A percentile compares a stretch with the other conserved stretches of the same genome.
These are phyloP conservation scores for Elaphurus davidianus DNA, from an alignment of 2,113 vertebrate genomes.

Conservation along the genomic window DNA sequence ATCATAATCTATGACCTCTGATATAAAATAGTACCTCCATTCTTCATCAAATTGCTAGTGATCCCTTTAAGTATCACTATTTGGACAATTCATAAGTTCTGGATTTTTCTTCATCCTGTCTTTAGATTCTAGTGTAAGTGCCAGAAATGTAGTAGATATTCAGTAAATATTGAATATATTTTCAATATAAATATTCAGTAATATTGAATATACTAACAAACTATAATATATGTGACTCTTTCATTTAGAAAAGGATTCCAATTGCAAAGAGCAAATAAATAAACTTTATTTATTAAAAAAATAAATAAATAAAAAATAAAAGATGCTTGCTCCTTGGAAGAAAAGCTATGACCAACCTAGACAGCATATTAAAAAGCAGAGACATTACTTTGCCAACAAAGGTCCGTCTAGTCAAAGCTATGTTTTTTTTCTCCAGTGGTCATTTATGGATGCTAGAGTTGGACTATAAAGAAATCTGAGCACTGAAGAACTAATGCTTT, in stretches of 20 bases:
- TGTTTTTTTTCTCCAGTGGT: neutral
- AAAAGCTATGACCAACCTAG: neutral
- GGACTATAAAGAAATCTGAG: neutral
- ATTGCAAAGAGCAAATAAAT: neutral
- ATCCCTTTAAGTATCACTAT: neutral
- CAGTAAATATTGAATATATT: neutral
- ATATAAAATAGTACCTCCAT: neutral
- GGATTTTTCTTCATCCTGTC: neutral
- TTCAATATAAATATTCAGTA: neutral
- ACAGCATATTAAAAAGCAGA: neutral
- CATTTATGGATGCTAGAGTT: neutral
- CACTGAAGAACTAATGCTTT: neutral
- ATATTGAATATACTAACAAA: neutral
- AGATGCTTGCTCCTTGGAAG: neutral
- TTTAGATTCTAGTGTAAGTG: neutral
- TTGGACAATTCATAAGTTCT: neutral
- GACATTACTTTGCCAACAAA: neutral
- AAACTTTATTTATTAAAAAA: neutral
- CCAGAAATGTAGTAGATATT: neutral
- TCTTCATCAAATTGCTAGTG: neutral
- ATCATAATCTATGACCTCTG: neutral
- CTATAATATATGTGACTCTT: neutral
- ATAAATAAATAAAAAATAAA: neutral
- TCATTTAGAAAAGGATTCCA: neutral
- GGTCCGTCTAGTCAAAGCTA: neutral